Base-by-base conservation (phyloP, 2,888 invertebrate species). In the Incurvaria masculella region DNA sequence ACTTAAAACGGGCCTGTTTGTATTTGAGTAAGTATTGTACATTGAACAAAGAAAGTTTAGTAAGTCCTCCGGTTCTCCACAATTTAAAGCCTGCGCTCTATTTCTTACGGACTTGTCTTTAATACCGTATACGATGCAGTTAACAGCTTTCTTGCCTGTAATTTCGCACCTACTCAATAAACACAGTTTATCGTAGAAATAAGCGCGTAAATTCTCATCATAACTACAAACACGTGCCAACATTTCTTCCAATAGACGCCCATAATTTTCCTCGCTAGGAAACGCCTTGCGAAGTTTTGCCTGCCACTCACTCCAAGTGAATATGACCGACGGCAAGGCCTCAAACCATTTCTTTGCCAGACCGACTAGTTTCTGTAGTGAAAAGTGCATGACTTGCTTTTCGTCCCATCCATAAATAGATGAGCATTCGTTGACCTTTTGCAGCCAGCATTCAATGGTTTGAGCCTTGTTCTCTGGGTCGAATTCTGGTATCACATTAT, bases 281-380 rank as follows among this genome's bases (percentile, higher is more conserved):
- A 58, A 58, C 18, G 57, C 56, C 27, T 49, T 48, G 8, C 46
- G 20, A 2, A 59, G 39, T 49, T 58, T 33, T n/a, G 49, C 14
- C 6, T 56, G 54, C 56, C 57, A 59, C 6, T 56, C 52, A 6
- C 33, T 21, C 56, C 59, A 59, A 14, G 51, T 48, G 46, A 43
- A 55, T n/a, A 52, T 20, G 1, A 56, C 47, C 1, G 50, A 45
- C 2, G 55, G 53, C 17, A 54, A 48, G 21, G 50, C 46, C 38
- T 57, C 52, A 16, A 49, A 56, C 57, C 57, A 59, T 20, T 27
- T 54, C 23, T 55, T 55, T 4, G 57, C 59, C 14, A 52, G 27
- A 2, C 55, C 56, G 14, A 16, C 21, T 11, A 59, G 21, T 19
- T 56, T 56, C 33, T 54, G 51, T 2, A 55, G 21, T 21, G 57